Evolutionary conservation across 2,797 vertebrate species (phyloP).

Genomic region (Pitangus sulphuratus): DNA sequence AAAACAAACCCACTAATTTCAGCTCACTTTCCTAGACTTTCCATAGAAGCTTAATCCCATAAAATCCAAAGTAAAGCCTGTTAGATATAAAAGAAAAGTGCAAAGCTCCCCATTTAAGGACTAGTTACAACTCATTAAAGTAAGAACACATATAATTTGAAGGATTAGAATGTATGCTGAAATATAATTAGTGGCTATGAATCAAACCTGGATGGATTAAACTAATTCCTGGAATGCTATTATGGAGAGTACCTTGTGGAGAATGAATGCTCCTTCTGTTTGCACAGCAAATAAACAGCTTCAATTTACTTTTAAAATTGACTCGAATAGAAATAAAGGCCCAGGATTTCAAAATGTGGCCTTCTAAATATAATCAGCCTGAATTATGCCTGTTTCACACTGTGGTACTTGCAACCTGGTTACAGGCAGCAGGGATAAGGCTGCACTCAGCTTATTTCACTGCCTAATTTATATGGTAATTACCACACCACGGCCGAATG

Average conservation of each 20-base stretch:
- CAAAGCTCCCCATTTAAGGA: constrained; percentile 68
- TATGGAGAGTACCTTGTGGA: constrained; percentile 50
- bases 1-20: constrained; percentile 10
- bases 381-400: constrained; percentile 71
- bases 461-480: constrained; percentile 84
- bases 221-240: constrained; percentile 74
- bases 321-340: constrained; percentile 69
- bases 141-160: constrained; percentile 70
- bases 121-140: constrained; percentile 75
- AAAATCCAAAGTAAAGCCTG: constrained; percentile 65
- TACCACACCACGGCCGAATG: constrained; percentile 70
- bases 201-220: constrained; percentile 72
- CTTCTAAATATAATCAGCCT: constrained; percentile 56
- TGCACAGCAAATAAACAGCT: constrained; percentile 72
- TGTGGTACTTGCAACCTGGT: constrained; percentile 60
- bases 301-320: constrained; percentile 77
- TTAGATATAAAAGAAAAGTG: constrained; percentile 63
- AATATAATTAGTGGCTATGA: constrained; percentile 75
- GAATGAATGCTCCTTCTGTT: constrained; percentile 74
- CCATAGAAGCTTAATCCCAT: constrained; percentile 60
- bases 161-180: constrained; percentile 67
- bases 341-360: constrained; percentile 56
- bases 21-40: constrained; percentile 21
- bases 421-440: constrained; percentile 65
- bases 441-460: constrained; percentile 71